Evolutionary conservation across 2,113 vertebrate genomes (phyloP), one percentile per base, ranked within the genome.

Genomic region (Dromaius novaehollandiae): DNA sequence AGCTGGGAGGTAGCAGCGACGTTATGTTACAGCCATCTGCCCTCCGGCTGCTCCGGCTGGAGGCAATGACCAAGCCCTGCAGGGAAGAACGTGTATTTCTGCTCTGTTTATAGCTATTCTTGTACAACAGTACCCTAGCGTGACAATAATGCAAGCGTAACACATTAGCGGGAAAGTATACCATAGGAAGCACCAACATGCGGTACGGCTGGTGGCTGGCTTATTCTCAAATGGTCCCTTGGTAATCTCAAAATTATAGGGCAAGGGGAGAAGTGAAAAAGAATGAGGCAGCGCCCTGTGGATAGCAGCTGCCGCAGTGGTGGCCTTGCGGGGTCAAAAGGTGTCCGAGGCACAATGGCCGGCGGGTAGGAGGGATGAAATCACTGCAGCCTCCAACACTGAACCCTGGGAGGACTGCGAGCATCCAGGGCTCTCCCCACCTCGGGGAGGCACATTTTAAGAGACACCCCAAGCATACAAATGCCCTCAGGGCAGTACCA

Each of bases 81-180:
- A 63, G 50, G 30, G 66, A 80, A 78, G 21, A 30, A 30, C 4
- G 3, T 38, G 0, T 50, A 28, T 69, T 76, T 61, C n/a, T 85
- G 14, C 71, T 61, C 38, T 85, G 14, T 38, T 80, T 66, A 48
- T 21, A 24, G 13, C 12, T 58, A 2, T 40, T 36, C 21, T 65
- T 24, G 9, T 11, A n/a, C 11, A 50, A 13, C 13, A 75, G 9
- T n/a, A 58, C 1, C 6, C 25, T 22, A 17, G 9, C 51, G 28
- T 56, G 32, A 64, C 20, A 36, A 17, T 7, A 63, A 32, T 13
- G 20, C 28, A 53, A 48, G 56, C 0, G 4, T 12, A 60, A 6
- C 3, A 24, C 2, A 8, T 60, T 16, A 73, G 8, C 11, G 65
- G 65, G 32, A 75, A 58, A 30, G 9, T 26, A 5, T 0, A 1